These are phyloP conservation scores for Trichopria drosophilae DNA, from an alignment of 2,888 invertebrate genomes.

Conservation along the genomic window DNA sequence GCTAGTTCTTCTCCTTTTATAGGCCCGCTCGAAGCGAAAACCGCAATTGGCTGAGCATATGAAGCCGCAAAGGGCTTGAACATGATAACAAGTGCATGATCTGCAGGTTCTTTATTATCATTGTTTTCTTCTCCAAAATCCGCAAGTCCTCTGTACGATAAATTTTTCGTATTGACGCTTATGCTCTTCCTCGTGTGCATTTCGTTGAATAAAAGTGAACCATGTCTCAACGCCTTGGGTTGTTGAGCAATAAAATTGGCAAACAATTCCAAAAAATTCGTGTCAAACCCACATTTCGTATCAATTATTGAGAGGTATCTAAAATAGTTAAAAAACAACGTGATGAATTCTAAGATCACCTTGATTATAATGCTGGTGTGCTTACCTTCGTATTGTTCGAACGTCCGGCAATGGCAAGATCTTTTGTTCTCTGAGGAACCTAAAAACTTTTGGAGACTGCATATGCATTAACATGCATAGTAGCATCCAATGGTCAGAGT, in stretches of 20 bases:
- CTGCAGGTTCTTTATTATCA: constrained; percentile 2
- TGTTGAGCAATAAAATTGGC: not conserved
- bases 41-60: constrained; percentile 7
- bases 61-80: constrained; percentile 1
- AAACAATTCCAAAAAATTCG: constrained; percentile 4
- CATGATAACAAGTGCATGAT: constrained; percentile 8
- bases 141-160: constrained; percentile 4
- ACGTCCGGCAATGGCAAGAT: too few relatives aligned
- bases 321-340: too few relatives aligned
- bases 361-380: too few relatives aligned
- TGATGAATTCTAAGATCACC: too few relatives aligned
- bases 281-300: constrained; percentile 8
- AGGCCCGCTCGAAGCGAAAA: constrained; percentile 8
- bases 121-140: constrained; percentile 10
- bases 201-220: constrained; percentile 7
- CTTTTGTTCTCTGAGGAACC: too few relatives aligned
- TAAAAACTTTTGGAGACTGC: too few relatives aligned
- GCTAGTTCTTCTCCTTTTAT: constrained; percentile 14
- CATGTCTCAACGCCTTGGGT: constrained; percentile 3
- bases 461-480: too few relatives aligned
- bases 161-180: not conserved
- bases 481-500: too few relatives aligned
- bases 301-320: constrained; percentile 6
- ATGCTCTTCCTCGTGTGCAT: constrained; percentile 10
- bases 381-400: too few relatives aligned